Conservation (phyloP, 2,888 invertebrate genomes). For the Hyalella azteca region DNA sequence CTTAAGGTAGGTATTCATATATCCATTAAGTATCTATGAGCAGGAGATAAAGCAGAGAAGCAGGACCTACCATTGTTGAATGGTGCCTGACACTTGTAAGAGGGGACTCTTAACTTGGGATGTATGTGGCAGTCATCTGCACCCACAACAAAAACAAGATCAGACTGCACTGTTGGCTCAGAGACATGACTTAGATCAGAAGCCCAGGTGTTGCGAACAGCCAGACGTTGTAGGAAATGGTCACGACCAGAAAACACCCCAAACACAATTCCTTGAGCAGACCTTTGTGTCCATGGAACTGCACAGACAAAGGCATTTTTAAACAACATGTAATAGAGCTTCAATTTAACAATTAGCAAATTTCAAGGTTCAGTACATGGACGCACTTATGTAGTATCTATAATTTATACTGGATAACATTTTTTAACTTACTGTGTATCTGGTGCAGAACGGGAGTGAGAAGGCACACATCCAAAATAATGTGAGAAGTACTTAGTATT, state of each 20-base stretch:
- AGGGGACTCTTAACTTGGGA: background rate
- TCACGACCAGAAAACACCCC: slow-evolving; percentile 11
- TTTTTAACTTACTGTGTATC: too few relatives aligned
- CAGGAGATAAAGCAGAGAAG: background rate
- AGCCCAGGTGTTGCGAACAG: slow-evolving; percentile 28
- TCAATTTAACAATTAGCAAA: too few relatives aligned
- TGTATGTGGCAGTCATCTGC: slow-evolving; percentile 6
- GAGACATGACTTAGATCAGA: background rate
- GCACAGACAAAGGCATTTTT: too few relatives aligned
- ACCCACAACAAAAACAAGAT: background rate
- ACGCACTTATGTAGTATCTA: too few relatives aligned
- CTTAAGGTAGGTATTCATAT: background rate
- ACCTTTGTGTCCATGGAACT: too few relatives aligned
- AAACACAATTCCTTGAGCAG: background rate
- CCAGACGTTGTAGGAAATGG: background rate
- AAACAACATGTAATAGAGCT: too few relatives aligned
- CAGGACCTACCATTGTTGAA: background rate
- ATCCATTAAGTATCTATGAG: background rate
- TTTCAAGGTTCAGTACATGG: too few relatives aligned
- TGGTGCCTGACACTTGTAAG: background rate
- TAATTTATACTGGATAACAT: too few relatives aligned
- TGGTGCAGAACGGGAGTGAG: too few relatives aligned
- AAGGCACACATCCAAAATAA: too few relatives aligned
- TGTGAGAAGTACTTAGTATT: too few relatives aligned
- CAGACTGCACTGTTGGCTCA: background rate